Base-by-base conservation (phyloP, 2,113 vertebrate species). In the Rutilus rutilus region DNA sequence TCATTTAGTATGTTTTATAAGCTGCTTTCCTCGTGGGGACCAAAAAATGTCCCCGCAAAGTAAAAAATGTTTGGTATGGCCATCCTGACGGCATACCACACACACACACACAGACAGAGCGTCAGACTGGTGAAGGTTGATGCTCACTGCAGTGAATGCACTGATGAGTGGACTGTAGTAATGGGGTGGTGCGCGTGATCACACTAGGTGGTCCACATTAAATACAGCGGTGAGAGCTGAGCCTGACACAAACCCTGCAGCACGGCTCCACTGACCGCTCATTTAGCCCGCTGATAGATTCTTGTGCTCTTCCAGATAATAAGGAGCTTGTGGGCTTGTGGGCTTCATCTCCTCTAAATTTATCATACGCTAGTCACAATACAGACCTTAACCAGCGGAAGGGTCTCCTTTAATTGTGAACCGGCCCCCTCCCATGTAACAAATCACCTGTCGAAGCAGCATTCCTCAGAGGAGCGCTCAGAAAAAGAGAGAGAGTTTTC, bases 201-300 rank as follows among this genome's bases (percentile, higher is more conserved):
- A 57, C 89, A 50, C 78, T 82, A 85, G 86, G 87, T 64, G 87
- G 84, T 78, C 85, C 69, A 71, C 78, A 86, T 88, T 90, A 90
- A 89, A 89, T 82, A 89, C 79, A 82, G 77, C 5, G 60, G 59
- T 52, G 78, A 50, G 65, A 69, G 65, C 77, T 10, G 50, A 84
- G 50, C 10, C 83, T 60, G 60, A 30, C 78, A 74, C 81, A 71
- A 14, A 76, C 88, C 90, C 90, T 85, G 71, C 84, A 81, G 89
- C 87, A 73, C 71, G 23, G 82, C 50, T 65, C 50, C 30, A 42
- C 65, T 78, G 64, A 39, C 71, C 75, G 86, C 88, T 92, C 88
- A 94, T 95, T 94, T 93, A 93, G 90, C 89, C 87, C 90, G 81
- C 82, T 95, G 93, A 95, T 93, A 65, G 93, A 95, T 94, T 91